Evolutionary conservation across 2,113 vertebrate species (phyloP), one percentile per base, ranked within the genome.

Genomic region (Thalassoma bifasciatum): DNA sequence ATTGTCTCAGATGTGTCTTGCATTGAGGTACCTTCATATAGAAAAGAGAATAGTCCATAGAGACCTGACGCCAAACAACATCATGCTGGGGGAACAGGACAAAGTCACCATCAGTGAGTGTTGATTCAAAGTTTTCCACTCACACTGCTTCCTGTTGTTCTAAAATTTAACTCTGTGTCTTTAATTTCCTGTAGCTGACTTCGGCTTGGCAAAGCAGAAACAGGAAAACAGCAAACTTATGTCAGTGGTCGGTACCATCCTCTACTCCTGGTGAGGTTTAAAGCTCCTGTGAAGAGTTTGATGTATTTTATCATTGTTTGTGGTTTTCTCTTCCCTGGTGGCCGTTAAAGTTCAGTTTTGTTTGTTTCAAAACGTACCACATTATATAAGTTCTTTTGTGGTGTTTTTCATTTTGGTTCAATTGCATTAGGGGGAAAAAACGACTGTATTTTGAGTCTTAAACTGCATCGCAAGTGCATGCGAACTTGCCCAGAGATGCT

Each of bases 191-290:
- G 11, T 80, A 97, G 95, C 96, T 85, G 96, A 97, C 90, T 98
- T 97, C 64, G 95, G 95, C 47, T 94, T 99, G 8, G 96, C 96
- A 26, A 97, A 98, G 80, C 95, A 97, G 90, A 97, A 98, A 62
- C 93, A 96, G 86, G 96, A 96, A 87, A 96, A 93, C 87, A 93
- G 94, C 89, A 97, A 95, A 83, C 92, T 97, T 44, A 95, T 90
- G 0, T 97, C 95, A 1, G 92, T 96, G 70, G 96, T 98, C 26
- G 95, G 96, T 86, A 95, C 96, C n/a, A 97, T 98, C 82, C 91
- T 97, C 2, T 96, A 96, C 81, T 97, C 93, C 17, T 96, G 96
- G 95, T 98, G 92, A 95, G 95, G 30, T 30, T 30, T 30, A 30
- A 30, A 30, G 30, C 30, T 30, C 30, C 30, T 30, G 30, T 30